Evolutionary conservation across 2,888 invertebrate species (phyloP).

Genomic region (Meteorus cinctellus): DNA sequence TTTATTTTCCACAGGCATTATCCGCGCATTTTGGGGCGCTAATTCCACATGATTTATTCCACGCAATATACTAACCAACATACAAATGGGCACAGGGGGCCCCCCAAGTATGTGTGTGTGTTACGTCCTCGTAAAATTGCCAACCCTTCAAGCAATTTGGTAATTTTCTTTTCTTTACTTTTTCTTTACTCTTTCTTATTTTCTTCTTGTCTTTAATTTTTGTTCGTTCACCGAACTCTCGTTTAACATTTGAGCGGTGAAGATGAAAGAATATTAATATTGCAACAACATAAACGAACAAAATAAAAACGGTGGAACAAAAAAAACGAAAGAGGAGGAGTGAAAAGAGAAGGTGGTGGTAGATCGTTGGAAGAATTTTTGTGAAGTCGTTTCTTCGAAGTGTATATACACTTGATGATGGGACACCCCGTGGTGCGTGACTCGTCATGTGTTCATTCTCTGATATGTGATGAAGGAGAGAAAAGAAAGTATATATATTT

Average conservation of each 20-base stretch:
- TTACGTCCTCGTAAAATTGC: slow-evolving; percentile 34
- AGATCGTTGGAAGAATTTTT: slow-evolving; percentile 28
- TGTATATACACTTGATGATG: slow-evolving; percentile 35
- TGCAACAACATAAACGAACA: slow-evolving; percentile 15
- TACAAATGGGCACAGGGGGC: slow-evolving; percentile 8
- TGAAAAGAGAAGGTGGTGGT: slow-evolving; percentile 11
- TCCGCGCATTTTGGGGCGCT: slow-evolving; percentile 36
- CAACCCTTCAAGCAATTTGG: slow-evolving; percentile 39
- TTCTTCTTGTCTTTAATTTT: slow-evolving; percentile 10
- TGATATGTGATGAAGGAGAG: not conserved
- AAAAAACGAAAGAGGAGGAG: slow-evolving; percentile 8
- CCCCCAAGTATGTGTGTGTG: not conserved
- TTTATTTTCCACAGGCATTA: slow-evolving; percentile 36
- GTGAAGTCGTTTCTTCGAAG: slow-evolving; percentile 35
- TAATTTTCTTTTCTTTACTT: slow-evolving; percentile 29
- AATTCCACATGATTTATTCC: slow-evolving; percentile 45
- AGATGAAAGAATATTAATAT: slow-evolving; percentile 40
- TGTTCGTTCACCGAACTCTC: slow-evolving; percentile 30
- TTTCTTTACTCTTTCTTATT: not conserved
- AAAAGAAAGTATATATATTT: slow-evolving; percentile 4
- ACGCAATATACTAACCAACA: slow-evolving; percentile 7
- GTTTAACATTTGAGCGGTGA: slow-evolving; percentile 34
- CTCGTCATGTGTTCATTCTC: slow-evolving; percentile 6
- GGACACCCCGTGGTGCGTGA: slow-evolving; percentile 37
- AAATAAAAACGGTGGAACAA: slow-evolving; percentile 17